These are phyloP conservation scores for Hirudo medicinalis DNA, from an alignment of 1,140 invertebrate genomes.

Conservation along the genomic window DNA sequence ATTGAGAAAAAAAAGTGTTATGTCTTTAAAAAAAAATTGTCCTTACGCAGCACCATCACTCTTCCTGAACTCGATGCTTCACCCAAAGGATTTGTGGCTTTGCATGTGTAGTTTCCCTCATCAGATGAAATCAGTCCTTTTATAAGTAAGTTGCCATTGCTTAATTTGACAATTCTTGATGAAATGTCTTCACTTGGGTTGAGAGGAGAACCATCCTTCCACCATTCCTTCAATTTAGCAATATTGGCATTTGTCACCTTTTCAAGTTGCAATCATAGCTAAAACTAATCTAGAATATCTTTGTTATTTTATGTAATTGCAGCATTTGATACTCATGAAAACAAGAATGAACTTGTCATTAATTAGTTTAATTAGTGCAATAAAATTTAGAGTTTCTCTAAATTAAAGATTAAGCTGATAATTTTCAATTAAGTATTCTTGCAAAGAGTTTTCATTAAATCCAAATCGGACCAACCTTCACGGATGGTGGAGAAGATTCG, in stretches of 20 bases:
- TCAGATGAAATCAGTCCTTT: conserved; percentile 25
- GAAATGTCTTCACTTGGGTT: conserved; percentile 35
- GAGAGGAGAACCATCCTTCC: conserved; percentile 70
- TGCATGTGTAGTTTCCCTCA: conserved; percentile 31
- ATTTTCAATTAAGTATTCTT: too few species aligned
- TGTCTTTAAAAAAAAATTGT: background rate
- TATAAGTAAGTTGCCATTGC: conserved; percentile 33
- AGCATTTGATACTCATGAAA: too few species aligned
- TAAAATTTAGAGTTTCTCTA: too few species aligned
- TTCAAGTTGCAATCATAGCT: background rate
- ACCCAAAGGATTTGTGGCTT: conserved; percentile 29
- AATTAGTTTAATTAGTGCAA: too few species aligned
- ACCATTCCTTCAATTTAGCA: conserved; percentile 52
- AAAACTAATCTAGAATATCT: too few species aligned
- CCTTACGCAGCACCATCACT: conserved; percentile 25
- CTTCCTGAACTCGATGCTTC: conserved; percentile 23
- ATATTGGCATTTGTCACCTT: background rate
- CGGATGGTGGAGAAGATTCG: conserved; percentile 78
- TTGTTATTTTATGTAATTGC: too few species aligned
- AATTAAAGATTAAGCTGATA: too few species aligned
- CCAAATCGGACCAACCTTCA: conserved; percentile 43
- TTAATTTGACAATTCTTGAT: conserved; percentile 25
- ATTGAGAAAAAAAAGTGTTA: too few species aligned
- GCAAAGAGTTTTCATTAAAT: too few species aligned
- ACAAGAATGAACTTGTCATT: too few species aligned